Evolutionary conservation across 2,113 vertebrate species (phyloP).

Genomic region (Callipepla squamata): DNA sequence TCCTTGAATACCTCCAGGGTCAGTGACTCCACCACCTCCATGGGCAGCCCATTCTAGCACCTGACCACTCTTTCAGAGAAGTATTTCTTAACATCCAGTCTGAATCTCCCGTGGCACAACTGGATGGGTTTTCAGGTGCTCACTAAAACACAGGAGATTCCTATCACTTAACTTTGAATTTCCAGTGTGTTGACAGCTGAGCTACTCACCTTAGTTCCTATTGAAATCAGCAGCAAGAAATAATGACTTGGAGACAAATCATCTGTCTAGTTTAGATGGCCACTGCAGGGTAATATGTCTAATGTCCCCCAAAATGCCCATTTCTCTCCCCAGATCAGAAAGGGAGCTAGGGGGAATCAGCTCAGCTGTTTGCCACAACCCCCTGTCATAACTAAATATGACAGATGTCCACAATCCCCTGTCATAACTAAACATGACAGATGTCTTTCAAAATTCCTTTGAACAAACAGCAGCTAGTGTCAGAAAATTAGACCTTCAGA

Average conservation of each 20-base stretch:
- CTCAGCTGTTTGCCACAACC: not conserved
- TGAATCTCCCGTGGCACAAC: too few species aligned
- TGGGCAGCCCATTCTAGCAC: too few species aligned
- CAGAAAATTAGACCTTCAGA: not conserved
- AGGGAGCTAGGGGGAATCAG: not conserved
- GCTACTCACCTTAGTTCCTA: not conserved
- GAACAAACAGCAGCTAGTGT: not conserved
- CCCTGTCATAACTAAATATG: not conserved
- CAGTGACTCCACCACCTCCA: too few species aligned
- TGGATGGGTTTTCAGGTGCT: not conserved
- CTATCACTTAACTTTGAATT: not conserved
- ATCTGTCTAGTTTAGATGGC: not conserved
- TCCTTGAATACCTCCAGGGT: too few species aligned
- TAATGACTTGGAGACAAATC: not conserved
- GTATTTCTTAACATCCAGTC: too few species aligned
- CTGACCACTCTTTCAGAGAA: too few species aligned
- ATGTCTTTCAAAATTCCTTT: not conserved
- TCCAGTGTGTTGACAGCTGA: not conserved
- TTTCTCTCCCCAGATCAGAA: not conserved
- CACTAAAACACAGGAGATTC: not conserved
- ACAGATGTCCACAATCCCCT: not conserved
- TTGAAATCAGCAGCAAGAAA: not conserved
- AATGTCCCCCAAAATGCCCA: not conserved
- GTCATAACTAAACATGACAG: not conserved
- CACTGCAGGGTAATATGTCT: not conserved